Conservation (phyloP, 2,888 invertebrate species). For the Monopis laevigella region DNA sequence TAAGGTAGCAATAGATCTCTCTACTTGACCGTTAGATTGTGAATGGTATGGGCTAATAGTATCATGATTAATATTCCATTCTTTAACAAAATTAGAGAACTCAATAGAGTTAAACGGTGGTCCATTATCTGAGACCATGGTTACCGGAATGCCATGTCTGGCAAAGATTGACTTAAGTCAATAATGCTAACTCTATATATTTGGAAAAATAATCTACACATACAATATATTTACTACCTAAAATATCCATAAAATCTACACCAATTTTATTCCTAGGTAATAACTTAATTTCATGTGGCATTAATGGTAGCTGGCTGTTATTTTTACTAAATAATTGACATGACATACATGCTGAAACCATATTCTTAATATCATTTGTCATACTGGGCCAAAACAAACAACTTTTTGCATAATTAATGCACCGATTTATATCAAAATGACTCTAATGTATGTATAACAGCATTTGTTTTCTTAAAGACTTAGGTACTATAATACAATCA, state of each 20-base stretch:
- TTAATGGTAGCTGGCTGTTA: not conserved
- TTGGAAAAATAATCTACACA: conserved; percentile 1
- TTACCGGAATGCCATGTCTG: too few relatives aligned
- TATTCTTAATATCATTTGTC: conserved; percentile 5
- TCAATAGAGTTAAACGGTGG: too few relatives aligned
- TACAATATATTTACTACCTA: not conserved
- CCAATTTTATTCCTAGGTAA: not conserved
- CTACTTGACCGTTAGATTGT: too few relatives aligned
- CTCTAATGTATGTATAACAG: not conserved
- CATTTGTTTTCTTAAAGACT: conserved; percentile 4
- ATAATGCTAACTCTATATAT: conserved; percentile 2
- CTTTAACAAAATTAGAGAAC: too few relatives aligned
- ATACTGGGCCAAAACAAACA: conserved; percentile 1
- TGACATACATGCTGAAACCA: conserved; percentile 2
- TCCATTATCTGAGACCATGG: too few relatives aligned
- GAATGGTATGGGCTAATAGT: too few relatives aligned
- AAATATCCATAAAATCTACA: conserved; percentile 1
- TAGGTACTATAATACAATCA: not conserved
- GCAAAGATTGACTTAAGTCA: too few relatives aligned
- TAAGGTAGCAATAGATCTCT: too few relatives aligned
- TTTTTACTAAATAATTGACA: conserved; percentile 1
- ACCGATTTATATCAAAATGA: conserved; percentile 2
- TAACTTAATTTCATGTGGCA: conserved; percentile 1
- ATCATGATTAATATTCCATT: too few relatives aligned
- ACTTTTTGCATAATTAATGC: not conserved